A percentile compares a stretch with the other conserved stretches of the same genome.
Evolutionary conservation across 2,113 vertebrate species (phyloP).

Genomic region (Peromyscus californicus): DNA sequence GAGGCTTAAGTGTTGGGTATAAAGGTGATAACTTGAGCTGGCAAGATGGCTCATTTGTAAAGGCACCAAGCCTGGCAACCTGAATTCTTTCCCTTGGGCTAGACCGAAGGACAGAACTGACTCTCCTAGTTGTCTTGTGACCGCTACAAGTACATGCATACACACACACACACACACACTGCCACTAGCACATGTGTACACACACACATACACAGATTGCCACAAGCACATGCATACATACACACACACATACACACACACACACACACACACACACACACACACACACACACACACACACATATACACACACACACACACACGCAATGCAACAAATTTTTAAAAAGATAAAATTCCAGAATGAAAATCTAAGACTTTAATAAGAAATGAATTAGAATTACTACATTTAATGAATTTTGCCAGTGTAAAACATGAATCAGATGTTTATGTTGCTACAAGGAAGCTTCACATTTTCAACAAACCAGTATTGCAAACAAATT

Average conservation of each 20-base stretch:
- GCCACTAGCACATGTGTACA: no score
- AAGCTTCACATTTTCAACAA: not conserved
- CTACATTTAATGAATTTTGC: slow-evolving; percentile 5
- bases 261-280: not conserved
- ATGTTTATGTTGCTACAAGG: not conserved
- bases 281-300: not conserved
- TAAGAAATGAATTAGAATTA: slow-evolving; percentile 35
- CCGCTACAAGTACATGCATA: not conserved
- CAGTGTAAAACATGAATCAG: not conserved
- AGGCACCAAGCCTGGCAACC: not conserved
- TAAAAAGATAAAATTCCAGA: not conserved
- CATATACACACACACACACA: no score
- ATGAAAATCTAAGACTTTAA: slow-evolving; percentile 5
- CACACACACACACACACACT: no score
- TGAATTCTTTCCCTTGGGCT: not conserved
- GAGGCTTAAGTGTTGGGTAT: not conserved
- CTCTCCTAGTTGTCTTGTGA: not conserved
- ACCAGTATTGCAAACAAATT: not conserved
- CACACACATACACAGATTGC: no score
- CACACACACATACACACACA: not conserved
- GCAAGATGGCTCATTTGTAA: not conserved
- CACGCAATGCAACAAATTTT: not conserved
- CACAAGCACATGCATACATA: not conserved
- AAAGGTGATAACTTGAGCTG: not conserved
- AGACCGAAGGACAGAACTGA: not conserved